phyloP scores from a whole-genome alignment of 2,888 invertebrate genomes.

The Cheilosia impressa region DNA sequence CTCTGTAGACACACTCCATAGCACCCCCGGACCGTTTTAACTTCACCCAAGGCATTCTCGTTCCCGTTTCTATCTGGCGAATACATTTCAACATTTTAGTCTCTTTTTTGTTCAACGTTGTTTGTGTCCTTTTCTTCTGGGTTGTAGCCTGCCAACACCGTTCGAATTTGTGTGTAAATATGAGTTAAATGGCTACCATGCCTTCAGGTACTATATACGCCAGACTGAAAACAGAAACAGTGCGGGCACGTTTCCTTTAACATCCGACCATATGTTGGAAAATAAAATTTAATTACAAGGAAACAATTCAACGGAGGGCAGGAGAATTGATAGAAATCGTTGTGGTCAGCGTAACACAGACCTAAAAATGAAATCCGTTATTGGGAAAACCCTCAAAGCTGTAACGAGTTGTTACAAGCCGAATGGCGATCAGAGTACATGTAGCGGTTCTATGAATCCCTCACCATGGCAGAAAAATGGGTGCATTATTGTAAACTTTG shows the following conservation, averaged over 20 bases:
- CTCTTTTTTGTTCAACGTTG: not conserved
- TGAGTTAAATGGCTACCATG: constrained; percentile 56
- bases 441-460: not conserved
- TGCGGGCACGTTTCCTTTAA: constrained; percentile 6
- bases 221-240: constrained; percentile 6
- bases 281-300: constrained; percentile 55
- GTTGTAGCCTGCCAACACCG: constrained; percentile 64
- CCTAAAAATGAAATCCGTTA: not conserved
- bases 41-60: constrained; percentile 40
- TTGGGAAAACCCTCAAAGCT: not conserved
- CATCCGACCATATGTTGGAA: constrained; percentile 22
- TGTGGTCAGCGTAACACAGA: not conserved
- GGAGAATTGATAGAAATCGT: not conserved
- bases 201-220: constrained; percentile 33
- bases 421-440: not conserved
- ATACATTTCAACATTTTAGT: not conserved
- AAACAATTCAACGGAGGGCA: constrained; percentile 24
- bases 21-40: constrained; percentile 27
- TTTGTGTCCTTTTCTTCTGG: constrained; percentile 25
- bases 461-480: not conserved
- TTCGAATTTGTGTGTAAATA: constrained; percentile 63
- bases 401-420: not conserved
- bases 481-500: not conserved
- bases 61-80: constrained; percentile 26
- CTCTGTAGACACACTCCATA: not conserved